Evolutionary conservation across 2,113 vertebrate genomes (phyloP).

Genomic region (Chelonoidis abingdonii): DNA sequence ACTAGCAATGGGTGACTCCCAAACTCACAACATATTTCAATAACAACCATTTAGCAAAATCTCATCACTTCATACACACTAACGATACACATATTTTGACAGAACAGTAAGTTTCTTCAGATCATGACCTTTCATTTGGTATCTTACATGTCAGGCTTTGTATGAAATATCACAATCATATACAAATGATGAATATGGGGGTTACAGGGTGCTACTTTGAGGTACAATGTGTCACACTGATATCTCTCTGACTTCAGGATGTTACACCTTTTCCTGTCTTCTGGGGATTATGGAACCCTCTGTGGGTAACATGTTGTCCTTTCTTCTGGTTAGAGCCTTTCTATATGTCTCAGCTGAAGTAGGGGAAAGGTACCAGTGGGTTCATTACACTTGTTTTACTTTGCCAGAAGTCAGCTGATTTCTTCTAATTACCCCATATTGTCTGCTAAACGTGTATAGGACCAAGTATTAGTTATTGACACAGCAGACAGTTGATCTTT

Average conservation of each 20-base stretch:
- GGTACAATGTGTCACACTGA: too few relatives aligned
- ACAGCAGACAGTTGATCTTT: conserved; percentile 7
- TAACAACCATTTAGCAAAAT: too few relatives aligned
- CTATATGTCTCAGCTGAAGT: not conserved
- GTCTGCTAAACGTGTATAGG: conserved; percentile 36
- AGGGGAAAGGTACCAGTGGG: not conserved
- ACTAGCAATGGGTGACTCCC: too few relatives aligned
- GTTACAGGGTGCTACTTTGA: too few relatives aligned
- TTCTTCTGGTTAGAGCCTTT: not conserved
- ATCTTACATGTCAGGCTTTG: too few relatives aligned
- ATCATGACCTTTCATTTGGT: too few relatives aligned
- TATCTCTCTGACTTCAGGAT: not conserved
- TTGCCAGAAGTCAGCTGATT: not conserved
- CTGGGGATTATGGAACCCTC: not conserved
- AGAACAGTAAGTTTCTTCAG: too few relatives aligned
- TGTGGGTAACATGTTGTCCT: not conserved
- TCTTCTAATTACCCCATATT: conserved; percentile 8
- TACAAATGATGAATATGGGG: too few relatives aligned
- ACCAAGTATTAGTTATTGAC: not conserved
- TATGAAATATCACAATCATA: too few relatives aligned
- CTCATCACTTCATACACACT: too few relatives aligned
- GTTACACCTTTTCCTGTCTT: not conserved
- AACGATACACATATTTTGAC: too few relatives aligned
- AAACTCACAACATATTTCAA: too few relatives aligned
- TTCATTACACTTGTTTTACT: not conserved